A percentile compares a stretch with the other conserved stretches of the same genome.
Conservation (phyloP, 2,797 vertebrate genomes). For the Geotrypetes seraphini region DNA sequence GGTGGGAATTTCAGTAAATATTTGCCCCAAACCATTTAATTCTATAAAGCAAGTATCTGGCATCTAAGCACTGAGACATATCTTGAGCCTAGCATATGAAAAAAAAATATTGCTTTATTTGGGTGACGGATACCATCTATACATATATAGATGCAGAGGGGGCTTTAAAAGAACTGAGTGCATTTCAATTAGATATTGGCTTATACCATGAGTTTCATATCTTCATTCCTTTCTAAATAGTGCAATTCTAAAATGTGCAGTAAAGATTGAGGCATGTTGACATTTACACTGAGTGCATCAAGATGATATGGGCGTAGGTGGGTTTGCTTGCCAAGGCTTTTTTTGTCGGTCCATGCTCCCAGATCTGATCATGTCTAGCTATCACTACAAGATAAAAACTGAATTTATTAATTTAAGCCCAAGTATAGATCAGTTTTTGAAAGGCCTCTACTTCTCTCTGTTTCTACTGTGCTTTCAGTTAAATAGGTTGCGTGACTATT, state of each 20-base stretch:
- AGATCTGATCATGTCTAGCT: constrained; percentile 15
- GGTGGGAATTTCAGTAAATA: constrained; percentile 1
- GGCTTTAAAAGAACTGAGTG: constrained; percentile 10
- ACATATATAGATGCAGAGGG: too few relatives aligned
- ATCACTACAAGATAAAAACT: not conserved
- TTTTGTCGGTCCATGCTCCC: too few relatives aligned
- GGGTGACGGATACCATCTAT: too few relatives aligned
- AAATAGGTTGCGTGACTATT: too few relatives aligned
- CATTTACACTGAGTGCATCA: constrained; percentile 11
- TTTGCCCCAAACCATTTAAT: constrained; percentile 19
- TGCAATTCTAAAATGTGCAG: constrained; percentile 8
- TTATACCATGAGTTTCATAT: constrained; percentile 7
- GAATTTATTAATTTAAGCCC: too few relatives aligned
- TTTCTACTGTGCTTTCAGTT: too few relatives aligned
- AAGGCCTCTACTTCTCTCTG: too few relatives aligned
- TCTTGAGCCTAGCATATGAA: too few relatives aligned
- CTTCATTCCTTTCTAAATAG: constrained; percentile 21
- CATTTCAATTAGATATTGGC: constrained; percentile 11
- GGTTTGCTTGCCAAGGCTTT: not conserved
- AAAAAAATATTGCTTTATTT: not conserved
- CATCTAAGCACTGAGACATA: too few relatives aligned
- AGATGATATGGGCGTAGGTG: constrained; percentile 9
- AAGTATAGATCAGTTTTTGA: too few relatives aligned
- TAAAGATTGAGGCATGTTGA: constrained; percentile 11
- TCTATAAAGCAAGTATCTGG: too few relatives aligned